Evolutionary conservation across 2,113 vertebrate genomes (phyloP), one percentile per base, ranked within the genome.

Genomic region (Dinomys branickii): DNA sequence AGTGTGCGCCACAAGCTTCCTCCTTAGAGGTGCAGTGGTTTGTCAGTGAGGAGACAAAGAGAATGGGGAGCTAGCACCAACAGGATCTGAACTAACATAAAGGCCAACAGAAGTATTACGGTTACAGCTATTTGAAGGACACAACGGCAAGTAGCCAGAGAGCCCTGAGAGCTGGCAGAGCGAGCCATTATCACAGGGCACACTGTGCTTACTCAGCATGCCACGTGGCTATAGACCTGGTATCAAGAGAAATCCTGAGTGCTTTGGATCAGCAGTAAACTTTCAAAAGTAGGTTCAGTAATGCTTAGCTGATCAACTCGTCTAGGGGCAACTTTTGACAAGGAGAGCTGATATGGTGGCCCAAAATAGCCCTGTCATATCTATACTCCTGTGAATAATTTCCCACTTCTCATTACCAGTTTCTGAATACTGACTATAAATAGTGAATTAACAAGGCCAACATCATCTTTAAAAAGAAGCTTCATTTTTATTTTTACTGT

Each of bases 361-460:
- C 26, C 9, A 41, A 75, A 77, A 69, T 11, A 63, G 35, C 47
- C 28, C 33, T 24, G 33, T 14, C 20, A 4, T 52, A 75, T 17
- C 35, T 85, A 1, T 58, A 77, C 71, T 69, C 78, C 67, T 7
- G 63, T 30, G 28, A 22, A 90, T 33, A 94, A 50, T 94, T 85
- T 71, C 47, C 22, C 65, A 81, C 33, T 30, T 80, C 44, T 59
- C 63, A 61, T 50, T 54, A 58, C 7, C 35, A 86, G 52, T 87
- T 87, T 89, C 77, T n/a, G 30, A 82, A 30, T 30, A n/a, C 44
- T 75, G 50, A 71, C 54, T 58, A 94, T 88, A 84, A 94, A 30
- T 2, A 83, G 26, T 19, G 26, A 67, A 78, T 56, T 38, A 80
- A 75, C 22, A 93, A 87, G 26, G 35, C n/a, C 65, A 85, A 85